phyloP scores from a whole-genome alignment of 2,888 invertebrate species.

The Xanthorhoe spadicearia region DNA sequence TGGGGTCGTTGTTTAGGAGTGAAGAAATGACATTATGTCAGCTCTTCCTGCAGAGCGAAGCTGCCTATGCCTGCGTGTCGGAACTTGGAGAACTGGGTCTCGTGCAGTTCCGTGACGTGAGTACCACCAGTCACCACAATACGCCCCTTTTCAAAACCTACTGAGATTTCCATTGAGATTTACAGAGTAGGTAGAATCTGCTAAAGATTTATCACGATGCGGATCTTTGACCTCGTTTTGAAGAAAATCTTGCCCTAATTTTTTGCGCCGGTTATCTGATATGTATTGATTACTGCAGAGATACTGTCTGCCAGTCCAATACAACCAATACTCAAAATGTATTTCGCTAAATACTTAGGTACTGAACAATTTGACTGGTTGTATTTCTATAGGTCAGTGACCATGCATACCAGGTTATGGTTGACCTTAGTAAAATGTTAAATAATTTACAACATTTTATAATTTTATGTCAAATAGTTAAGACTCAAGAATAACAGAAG shows the following conservation, averaged over 20 bases:
- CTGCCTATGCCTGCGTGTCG: constrained; percentile 98
- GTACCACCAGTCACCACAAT: constrained; percentile 63
- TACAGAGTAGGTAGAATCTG: neutral
- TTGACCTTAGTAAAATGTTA: neutral
- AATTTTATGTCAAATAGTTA: too few relatives aligned
- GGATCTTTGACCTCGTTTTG: constrained; percentile 62
- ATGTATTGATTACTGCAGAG: constrained; percentile 39
- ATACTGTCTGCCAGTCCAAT: constrained; percentile 9
- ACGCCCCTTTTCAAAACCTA: constrained; percentile 42
- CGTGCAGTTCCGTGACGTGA: constrained; percentile 98
- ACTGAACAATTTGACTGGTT: neutral
- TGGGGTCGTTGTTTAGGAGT: constrained; percentile 97
- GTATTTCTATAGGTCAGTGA: neutral
- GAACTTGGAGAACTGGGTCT: constrained; percentile 98
- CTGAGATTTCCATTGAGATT: neutral
- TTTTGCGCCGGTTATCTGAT: constrained; percentile 44
- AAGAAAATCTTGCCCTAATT: constrained; percentile 49
- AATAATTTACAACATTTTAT: neutral
- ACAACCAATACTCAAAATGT: neutral
- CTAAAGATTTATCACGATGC: neutral
- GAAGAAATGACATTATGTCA: constrained; percentile 99
- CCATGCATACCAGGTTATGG: neutral
- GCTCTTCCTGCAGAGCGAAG: constrained; percentile 98
- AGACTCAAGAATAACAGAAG: too few relatives aligned
- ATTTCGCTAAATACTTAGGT: neutral